Evolutionary conservation across 1,140 invertebrate species (phyloP), one percentile per base, ranked within the genome.

Genomic region (Latrodectus geometricus): DNA sequence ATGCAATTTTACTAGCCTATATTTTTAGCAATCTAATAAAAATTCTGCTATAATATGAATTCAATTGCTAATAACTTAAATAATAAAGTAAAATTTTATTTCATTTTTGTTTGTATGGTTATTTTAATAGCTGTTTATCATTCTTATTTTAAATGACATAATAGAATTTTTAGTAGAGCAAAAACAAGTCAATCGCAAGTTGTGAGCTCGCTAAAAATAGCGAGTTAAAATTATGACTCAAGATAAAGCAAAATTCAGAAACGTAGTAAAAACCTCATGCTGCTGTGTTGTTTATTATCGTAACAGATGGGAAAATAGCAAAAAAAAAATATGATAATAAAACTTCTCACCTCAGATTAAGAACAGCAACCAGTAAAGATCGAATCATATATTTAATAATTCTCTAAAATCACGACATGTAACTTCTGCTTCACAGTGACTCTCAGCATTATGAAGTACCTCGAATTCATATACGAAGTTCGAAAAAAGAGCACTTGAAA

Each of bases 161-260:
- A 15, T 65, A 14, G n/a, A 65, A 65, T 65, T 15, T 12, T 15
- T 65, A 65, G 9, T 65, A 65, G n/a, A 65, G 61, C 14, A 65
- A 65, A 65, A 61, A 61, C 54, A 61, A 61, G 11, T 11, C 54
- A 61, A 14, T 14, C 54, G 54, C 54, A 17, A 14, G 54, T 61
- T 61, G 54, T 61, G 11, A 61, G 54, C 17, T 61, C 17, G 49
- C 68, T 80, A 80, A 80, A 80, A 80, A 80, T 80, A 80, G n/a
- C 72, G 12, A 48, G 56, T 54, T n/a, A 49, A 54, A 69, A 68
- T 17, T n/a, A 54, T 80, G 78, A 80, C 49, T 80, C 78, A 80
- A 61, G n/a, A 14, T n/a, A n/a, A 21, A 50, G 20, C 66, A 23
- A 23, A 68, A 79, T n/a, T 35, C 56, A 79, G 35, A 79, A 79